These are phyloP conservation scores for Dicycla oo DNA, from an alignment of 2,888 invertebrate genomes.

Conservation along the genomic window DNA sequence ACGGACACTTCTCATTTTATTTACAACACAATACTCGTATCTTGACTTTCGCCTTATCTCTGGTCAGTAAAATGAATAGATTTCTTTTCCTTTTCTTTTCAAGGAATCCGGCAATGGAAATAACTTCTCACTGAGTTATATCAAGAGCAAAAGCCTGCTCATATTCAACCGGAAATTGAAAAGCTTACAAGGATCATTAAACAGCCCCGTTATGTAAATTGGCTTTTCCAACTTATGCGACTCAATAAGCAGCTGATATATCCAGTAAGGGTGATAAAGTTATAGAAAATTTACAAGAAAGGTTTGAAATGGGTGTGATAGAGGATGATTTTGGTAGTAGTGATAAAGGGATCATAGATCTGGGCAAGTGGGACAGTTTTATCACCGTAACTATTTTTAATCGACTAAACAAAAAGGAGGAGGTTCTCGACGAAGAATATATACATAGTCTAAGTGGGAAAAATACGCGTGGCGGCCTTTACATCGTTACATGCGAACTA, in stretches of 20 bases:
- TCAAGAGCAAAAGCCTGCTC: conserved; percentile 28
- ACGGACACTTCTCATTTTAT: neutral
- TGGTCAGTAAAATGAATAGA: neutral
- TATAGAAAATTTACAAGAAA: conserved; percentile 26
- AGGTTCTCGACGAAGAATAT: too few species aligned
- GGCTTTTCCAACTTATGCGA: conserved; percentile 50
- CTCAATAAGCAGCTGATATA: conserved; percentile 52
- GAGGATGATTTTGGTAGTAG: neutral
- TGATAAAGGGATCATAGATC: neutral
- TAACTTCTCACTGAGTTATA: conserved; percentile 16
- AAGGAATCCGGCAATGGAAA: neutral
- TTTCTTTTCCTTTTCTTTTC: neutral
- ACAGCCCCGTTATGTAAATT: conserved; percentile 49
- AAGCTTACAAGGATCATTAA: conserved; percentile 48
- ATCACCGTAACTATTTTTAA: too few species aligned
- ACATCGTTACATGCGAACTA: too few species aligned
- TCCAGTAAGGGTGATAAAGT: conserved; percentile 33
- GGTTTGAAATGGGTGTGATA: conserved; percentile 21
- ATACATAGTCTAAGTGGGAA: too few species aligned
- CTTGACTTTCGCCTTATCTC: neutral
- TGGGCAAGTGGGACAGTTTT: too few species aligned
- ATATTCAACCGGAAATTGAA: conserved; percentile 52
- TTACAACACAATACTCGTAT: neutral
- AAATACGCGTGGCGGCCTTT: too few species aligned
- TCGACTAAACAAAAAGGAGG: too few species aligned